phyloP scores from a whole-genome alignment of 2,113 vertebrate genomes.

The Morone saxatilis region DNA sequence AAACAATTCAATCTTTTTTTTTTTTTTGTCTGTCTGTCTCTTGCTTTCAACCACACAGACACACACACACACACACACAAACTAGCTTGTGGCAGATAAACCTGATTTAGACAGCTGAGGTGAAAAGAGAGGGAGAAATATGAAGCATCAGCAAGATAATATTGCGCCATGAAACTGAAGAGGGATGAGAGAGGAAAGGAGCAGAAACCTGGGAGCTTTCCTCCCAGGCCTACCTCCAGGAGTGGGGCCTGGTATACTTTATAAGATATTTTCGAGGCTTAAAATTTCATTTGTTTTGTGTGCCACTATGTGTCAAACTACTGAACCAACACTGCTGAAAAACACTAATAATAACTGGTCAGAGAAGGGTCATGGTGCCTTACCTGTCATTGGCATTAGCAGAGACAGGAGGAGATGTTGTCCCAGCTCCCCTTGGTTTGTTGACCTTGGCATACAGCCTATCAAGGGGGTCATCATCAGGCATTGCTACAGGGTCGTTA shows the following conservation, averaged over 20 bases:
- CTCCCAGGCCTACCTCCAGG: background rate
- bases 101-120: slow-evolving; percentile 34
- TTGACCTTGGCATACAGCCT: slow-evolving; percentile 97
- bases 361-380: slow-evolving; percentile 7
- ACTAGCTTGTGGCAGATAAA: slow-evolving; percentile 23
- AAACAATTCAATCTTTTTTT: slow-evolving; percentile 42
- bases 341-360: background rate
- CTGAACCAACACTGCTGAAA: background rate
- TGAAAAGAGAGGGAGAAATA: slow-evolving; percentile 32
- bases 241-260: background rate
- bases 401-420: slow-evolving; percentile 76
- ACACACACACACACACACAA: slow-evolving; percentile 15
- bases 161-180: background rate
- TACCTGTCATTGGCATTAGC: slow-evolving; percentile 88
- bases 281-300: too few relatives aligned
- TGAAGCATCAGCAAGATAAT: slow-evolving; percentile 39
- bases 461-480: slow-evolving; percentile 90
- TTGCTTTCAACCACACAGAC: slow-evolving; percentile 7
- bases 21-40: slow-evolving; percentile 24
- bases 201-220: background rate
- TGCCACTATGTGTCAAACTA: too few relatives aligned
- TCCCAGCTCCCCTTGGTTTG: slow-evolving; percentile 86
- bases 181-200: background rate
- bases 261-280: background rate
- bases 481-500: slow-evolving; percentile 70